These are phyloP conservation scores for Platycheirus albimanus DNA, from an alignment of 2,888 invertebrate genomes.

Conservation along the genomic window DNA sequence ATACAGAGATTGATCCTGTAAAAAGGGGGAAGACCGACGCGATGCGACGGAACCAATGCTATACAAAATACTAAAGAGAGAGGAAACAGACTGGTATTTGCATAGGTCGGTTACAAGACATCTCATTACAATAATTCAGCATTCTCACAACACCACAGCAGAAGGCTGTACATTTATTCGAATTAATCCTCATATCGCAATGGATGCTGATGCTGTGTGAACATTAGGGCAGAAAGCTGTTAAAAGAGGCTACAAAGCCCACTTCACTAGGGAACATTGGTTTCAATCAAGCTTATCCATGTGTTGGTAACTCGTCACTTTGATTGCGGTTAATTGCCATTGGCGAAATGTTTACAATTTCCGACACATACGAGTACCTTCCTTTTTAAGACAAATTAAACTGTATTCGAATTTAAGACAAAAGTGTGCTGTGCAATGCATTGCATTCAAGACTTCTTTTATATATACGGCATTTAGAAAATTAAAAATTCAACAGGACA, in stretches of 20 bases:
- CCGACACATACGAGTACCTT: no score
- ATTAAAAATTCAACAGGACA: no score
- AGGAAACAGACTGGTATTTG: slow-evolving; percentile 49
- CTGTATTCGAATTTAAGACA: no score
- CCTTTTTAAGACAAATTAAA: no score
- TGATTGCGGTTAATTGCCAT: background rate
- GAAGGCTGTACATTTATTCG: slow-evolving; percentile 65
- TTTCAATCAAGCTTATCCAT: slow-evolving; percentile 48
- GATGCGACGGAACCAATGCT: background rate
- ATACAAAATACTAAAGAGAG: slow-evolving; percentile 4
- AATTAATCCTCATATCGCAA: slow-evolving; percentile 56
- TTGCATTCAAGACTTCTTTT: no score
- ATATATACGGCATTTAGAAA: no score
- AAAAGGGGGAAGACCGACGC: background rate
- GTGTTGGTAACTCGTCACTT: slow-evolving; percentile 50
- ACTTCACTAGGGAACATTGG: slow-evolving; percentile 63
- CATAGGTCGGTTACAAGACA: slow-evolving; percentile 73
- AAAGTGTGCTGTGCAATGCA: no score
- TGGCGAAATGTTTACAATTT: no score
- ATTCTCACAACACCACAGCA: slow-evolving; percentile 66
- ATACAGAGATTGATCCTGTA: slow-evolving; percentile 59
- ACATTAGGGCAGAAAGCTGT: slow-evolving; percentile 50
- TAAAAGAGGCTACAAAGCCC: slow-evolving; percentile 57
- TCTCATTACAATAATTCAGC: slow-evolving; percentile 74
- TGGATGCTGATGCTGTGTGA: slow-evolving; percentile 57